A percentile compares a stretch with the other conserved stretches of the same genome.
Conservation (phyloP, 2,888 invertebrate species). For the Drosophila rellima region DNA sequence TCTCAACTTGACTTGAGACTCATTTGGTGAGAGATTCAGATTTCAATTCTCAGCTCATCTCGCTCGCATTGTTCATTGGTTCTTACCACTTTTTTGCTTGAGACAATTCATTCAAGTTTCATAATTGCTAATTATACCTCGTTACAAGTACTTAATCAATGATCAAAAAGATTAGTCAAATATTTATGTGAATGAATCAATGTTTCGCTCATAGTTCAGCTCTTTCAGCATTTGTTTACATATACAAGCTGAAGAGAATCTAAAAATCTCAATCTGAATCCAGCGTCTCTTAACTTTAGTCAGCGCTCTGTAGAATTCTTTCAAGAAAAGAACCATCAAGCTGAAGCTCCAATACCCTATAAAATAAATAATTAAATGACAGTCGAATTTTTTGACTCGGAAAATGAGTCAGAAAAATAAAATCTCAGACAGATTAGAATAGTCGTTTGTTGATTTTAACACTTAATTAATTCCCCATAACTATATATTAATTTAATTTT, state of each 20-base stretch:
- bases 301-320: neutral
- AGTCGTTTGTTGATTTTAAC: too few species aligned
- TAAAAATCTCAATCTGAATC: neutral
- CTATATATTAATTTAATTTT: too few species aligned
- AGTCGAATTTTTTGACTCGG: too few species aligned
- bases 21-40: neutral
- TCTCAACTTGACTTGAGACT: neutral
- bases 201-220: neutral
- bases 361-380: too few species aligned
- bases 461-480: too few species aligned
- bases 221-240: neutral
- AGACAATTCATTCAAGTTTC: conserved; percentile 4
- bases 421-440: too few species aligned
- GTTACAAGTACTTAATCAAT: neutral
- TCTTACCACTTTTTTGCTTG: conserved; percentile 23
- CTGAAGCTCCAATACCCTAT: neutral
- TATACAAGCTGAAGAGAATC: neutral
- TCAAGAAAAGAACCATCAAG: neutral
- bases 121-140: neutral
- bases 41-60: conserved; percentile 25
- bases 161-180: neutral
- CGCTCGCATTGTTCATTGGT: conserved; percentile 7
- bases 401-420: too few species aligned
- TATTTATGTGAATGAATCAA: neutral
- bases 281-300: conserved; percentile 18